phyloP scores from a whole-genome alignment of 2,113 vertebrate species.

The Abramis brama region DNA sequence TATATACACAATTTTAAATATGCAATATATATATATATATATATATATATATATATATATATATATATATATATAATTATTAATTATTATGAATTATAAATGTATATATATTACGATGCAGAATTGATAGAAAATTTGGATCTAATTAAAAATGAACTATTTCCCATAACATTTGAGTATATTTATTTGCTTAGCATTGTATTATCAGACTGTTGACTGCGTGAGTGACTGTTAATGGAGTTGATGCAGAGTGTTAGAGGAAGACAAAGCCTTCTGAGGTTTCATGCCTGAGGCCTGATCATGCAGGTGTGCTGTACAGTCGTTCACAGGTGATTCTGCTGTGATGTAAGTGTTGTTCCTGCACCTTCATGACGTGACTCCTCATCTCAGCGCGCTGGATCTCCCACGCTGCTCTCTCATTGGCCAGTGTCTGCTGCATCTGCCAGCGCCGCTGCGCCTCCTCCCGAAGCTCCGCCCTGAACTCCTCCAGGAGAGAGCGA shows the following conservation, averaged over 20 bases:
- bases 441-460: constrained; percentile 81
- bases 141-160: background rate
- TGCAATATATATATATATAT: too few relatives aligned
- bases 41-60: too few relatives aligned
- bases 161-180: background rate
- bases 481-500: constrained; percentile 88
- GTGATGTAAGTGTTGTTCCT: background rate
- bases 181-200: too few relatives aligned
- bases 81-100: too few relatives aligned
- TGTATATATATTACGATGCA: background rate
- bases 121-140: background rate
- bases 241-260: too few relatives aligned
- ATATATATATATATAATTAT: too few relatives aligned
- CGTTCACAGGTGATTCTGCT: background rate
- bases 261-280: background rate
- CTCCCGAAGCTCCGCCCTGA: constrained; percentile 85
- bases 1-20: too few relatives aligned
- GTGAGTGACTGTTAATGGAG: background rate
- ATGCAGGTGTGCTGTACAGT: background rate
- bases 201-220: background rate
- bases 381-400: constrained; percentile 87
- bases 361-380: constrained; percentile 86
- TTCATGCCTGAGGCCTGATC: background rate
- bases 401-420: constrained; percentile 92
- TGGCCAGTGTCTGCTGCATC: constrained; percentile 87